Conservation (phyloP, 2,888 invertebrate species). For the Hipparchia sbordonii region DNA sequence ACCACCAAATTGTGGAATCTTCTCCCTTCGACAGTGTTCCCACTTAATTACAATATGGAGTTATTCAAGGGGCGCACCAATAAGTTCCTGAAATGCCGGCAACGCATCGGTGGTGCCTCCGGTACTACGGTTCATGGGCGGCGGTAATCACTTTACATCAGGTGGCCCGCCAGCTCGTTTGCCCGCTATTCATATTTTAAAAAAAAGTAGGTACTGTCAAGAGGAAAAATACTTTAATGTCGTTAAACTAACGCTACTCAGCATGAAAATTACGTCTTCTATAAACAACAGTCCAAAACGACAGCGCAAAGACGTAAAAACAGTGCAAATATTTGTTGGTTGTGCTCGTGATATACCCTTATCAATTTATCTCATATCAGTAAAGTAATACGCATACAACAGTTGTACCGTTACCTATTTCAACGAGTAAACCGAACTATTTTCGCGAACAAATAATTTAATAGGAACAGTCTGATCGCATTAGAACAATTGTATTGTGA, state of each 20-base stretch:
- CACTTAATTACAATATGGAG: no score
- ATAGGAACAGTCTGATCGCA: neutral
- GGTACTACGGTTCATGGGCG: no score
- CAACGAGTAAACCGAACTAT: neutral
- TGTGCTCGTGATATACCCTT: neutral
- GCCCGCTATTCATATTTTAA: no score
- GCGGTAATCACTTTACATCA: no score
- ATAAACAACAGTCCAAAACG: neutral
- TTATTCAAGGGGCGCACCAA: no score
- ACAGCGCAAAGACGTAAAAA: neutral
- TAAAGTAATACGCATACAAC: neutral
- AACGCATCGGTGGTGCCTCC: no score
- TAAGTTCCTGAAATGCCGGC: no score
- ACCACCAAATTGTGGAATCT: no score
- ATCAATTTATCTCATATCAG: neutral
- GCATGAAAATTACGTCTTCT: neutral
- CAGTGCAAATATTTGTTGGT: conserved; percentile 2
- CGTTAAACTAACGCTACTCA: neutral
- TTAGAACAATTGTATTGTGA: neutral
- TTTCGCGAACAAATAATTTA: conserved; percentile 6
- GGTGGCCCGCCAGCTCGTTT: no score
- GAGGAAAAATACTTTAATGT: no score
- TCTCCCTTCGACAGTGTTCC: no score
- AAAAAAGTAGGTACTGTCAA: no score
- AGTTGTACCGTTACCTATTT: neutral